Evolutionary conservation across 2,797 vertebrate species (phyloP).

Genomic region (Heterohyrax brucei): DNA sequence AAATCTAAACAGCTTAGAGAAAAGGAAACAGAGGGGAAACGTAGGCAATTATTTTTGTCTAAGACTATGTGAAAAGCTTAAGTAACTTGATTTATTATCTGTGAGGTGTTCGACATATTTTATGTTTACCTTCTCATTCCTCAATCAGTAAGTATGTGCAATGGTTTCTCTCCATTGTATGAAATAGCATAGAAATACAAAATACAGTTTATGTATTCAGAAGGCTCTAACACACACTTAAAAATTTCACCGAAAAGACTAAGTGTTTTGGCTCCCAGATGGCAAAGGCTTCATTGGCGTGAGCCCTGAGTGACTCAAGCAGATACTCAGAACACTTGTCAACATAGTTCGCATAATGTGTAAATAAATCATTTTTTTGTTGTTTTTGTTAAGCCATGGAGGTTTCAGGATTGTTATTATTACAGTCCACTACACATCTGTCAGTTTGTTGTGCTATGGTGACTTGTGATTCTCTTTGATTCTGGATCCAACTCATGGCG

Average conservation of each 20-base stretch:
- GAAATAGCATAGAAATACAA: background rate
- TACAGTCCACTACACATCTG: background rate
- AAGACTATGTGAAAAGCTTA: background rate
- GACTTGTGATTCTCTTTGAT: background rate
- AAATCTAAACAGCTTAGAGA: background rate
- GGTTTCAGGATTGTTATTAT: background rate
- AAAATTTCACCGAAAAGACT: background rate
- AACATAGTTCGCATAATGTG: background rate
- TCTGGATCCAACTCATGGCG: background rate
- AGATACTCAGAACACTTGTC: background rate
- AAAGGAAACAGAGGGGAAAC: background rate
- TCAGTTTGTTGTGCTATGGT: background rate
- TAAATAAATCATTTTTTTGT: background rate
- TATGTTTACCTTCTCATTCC: background rate
- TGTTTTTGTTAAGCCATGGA: background rate
- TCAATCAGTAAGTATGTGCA: background rate
- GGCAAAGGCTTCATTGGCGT: background rate
- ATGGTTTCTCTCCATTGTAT: background rate
- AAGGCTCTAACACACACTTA: background rate
- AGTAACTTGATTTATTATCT: background rate
- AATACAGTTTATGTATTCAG: background rate
- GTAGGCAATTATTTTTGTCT: background rate
- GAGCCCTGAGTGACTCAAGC: fast-evolving
- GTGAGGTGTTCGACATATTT: background rate
- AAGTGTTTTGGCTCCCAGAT: background rate